phyloP scores from a whole-genome alignment of 2,797 vertebrate genomes.

The Alca torda region DNA sequence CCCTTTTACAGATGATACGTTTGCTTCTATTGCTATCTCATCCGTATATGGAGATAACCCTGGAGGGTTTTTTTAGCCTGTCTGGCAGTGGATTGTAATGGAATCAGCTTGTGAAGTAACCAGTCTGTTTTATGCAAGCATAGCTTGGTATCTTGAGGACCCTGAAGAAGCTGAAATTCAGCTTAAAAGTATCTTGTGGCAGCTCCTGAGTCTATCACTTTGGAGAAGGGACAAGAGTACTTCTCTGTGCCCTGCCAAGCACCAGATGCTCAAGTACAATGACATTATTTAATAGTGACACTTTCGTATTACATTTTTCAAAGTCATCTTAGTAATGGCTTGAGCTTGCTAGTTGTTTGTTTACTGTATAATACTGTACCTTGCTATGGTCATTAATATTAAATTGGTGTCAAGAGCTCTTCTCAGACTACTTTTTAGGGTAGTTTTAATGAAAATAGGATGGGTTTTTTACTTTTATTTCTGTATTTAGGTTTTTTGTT shows the following conservation, averaged over 20 bases:
- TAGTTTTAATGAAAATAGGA: constrained; percentile 43
- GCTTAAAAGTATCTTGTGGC: neutral
- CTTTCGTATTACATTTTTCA: constrained; percentile 35
- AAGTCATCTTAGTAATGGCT: constrained; percentile 45
- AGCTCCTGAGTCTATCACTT: neutral
- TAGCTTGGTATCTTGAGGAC: constrained; percentile 17
- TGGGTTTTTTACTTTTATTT: constrained; percentile 39
- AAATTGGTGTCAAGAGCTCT: constrained; percentile 17
- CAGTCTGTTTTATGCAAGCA: neutral
- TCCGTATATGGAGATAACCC: neutral
- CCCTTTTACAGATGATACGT: neutral
- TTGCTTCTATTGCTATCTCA: neutral
- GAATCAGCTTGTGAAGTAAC: neutral
- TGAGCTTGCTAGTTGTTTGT: constrained; percentile 24
- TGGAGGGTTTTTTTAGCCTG: neutral
- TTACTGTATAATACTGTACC: constrained; percentile 40
- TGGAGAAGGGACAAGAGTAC: neutral
- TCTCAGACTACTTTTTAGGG: constrained; percentile 36
- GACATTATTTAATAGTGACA: constrained; percentile 35
- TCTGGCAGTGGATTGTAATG: neutral
- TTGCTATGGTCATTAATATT: constrained; percentile 52
- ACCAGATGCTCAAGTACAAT: neutral
- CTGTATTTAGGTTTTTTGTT: constrained; percentile 51
- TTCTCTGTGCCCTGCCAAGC: neutral
- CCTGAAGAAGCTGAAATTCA: constrained; percentile 6